Base-by-base conservation (phyloP, 35 echinoderm and acorn worm genomes). In the Heliocidaris tuberculata region DNA sequence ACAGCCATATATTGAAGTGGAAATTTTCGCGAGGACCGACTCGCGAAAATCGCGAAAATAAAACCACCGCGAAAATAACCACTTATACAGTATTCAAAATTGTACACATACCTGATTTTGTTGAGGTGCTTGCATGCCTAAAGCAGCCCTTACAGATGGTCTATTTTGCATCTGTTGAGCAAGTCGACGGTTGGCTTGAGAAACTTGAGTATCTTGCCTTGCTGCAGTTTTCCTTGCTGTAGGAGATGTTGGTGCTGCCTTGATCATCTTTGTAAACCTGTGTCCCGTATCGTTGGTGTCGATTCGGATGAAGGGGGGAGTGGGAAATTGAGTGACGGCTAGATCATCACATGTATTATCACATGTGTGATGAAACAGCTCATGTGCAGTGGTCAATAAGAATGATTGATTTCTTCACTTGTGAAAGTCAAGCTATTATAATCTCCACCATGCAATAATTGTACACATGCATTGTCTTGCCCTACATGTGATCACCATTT, bases 151-250 rank as follows among this genome's bases (percentile, higher is more conserved):
- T 0, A 99, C 98, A 2, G 97, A n/a, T 27, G 97, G 97, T 50
- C 98, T 95, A 93, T 99, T 99, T 92, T 99, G 96, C 98, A 99
- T 99, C 93, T 99, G 98, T 31, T 96, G 52, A 11, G 98, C 98
- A 54, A 99, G 93, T 48, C 98, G 49, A 56, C 96, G 94, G 59
- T 99, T 99, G 21, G 95, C 96, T 6, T 95, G 96, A 0, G 96
- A 97, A 47, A 97, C 95, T 65, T 95, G 94, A 59, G 95, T 93
- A 16, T 97, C 95, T 90, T 99, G 98, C 9, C 90, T 47, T 97
- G 97, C 97, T 2, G 94, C 95, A 85, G 94, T 94, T 24, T 85
- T 90, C 47, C 97, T 94, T 93, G 95, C 94, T 16, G 96, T 94
- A 6, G 88, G 90, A 24, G 95, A 86, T 56, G 90, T 65, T 87